phyloP scores from a whole-genome alignment of 2,113 vertebrate species.

The Cricetomys ansorgei region DNA sequence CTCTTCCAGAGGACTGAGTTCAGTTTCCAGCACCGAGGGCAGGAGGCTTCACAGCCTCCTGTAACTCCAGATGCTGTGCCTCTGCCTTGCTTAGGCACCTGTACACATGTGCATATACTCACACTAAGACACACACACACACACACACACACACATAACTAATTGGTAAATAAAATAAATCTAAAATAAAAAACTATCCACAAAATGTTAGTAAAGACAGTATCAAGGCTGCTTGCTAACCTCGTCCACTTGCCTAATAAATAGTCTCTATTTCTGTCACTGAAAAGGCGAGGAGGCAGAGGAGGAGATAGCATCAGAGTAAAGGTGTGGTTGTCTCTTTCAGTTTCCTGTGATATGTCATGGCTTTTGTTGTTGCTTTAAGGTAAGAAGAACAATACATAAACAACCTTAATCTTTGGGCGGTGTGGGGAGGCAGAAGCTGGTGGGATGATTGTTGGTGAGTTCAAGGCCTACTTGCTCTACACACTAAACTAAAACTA shows the following conservation, averaged over 20 bases:
- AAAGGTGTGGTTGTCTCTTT: neutral
- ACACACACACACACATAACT: too few species aligned
- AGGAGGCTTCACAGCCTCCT: neutral
- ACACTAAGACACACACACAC: neutral
- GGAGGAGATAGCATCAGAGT: neutral
- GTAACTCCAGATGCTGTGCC: neutral
- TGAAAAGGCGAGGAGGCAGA: neutral
- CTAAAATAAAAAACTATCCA: neutral
- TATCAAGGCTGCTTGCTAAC: neutral
- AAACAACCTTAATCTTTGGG: too few species aligned
- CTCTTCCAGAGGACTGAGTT: neutral
- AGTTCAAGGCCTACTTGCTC: neutral
- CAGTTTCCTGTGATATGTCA: neutral
- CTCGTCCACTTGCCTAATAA: neutral
- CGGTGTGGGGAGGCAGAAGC: neutral
- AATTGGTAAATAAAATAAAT: neutral
- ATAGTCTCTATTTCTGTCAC: neutral
- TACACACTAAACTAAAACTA: neutral
- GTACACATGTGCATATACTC: too few species aligned
- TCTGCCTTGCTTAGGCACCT: neutral
- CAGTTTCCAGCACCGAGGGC: neutral
- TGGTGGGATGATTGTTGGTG: fast-evolving
- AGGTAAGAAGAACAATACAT: neutral
- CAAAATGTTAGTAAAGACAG: neutral
- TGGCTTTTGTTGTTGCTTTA: too few species aligned